Conservation (phyloP, 2,113 vertebrate species). For the Cynocephalus volans region DNA sequence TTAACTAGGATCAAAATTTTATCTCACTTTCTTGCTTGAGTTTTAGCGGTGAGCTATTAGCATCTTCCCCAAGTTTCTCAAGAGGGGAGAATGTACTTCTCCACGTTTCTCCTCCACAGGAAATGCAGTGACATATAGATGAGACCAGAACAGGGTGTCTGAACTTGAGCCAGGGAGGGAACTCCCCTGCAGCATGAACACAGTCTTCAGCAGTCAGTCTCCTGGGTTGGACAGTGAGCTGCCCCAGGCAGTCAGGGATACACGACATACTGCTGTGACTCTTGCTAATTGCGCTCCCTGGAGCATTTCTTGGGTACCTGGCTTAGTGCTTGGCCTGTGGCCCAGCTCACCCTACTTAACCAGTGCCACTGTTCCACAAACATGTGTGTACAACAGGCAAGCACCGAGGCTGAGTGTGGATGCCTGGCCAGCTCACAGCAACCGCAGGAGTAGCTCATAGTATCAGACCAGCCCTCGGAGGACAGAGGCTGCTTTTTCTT, state of each 20-base stretch:
- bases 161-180: neutral
- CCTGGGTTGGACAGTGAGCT: fast-evolving
- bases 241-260: too few species aligned
- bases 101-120: fast-evolving
- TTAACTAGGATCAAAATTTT: neutral
- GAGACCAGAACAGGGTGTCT: too few species aligned
- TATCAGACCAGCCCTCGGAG: neutral
- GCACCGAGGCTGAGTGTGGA: too few species aligned
- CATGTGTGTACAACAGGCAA: fast-evolving
- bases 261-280: fast-evolving
- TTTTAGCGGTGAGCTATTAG: too few species aligned
- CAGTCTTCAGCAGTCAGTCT: too few species aligned
- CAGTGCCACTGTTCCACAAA: too few species aligned
- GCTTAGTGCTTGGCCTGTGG: fast-evolving
- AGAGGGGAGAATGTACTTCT: neutral
- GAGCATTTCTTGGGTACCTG: neutral
- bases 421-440: fast-evolving
- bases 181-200: neutral
- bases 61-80: neutral
- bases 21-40: neutral
- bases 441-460: too few species aligned
- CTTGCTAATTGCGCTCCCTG: fast-evolving
- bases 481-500: too few species aligned
- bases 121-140: too few species aligned
- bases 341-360: neutral